Percentiles rank a stretch among this genome's conserved stretches.
Evolutionary conservation across 2,797 vertebrate species (phyloP).

Genomic region (Hydrophis major): DNA sequence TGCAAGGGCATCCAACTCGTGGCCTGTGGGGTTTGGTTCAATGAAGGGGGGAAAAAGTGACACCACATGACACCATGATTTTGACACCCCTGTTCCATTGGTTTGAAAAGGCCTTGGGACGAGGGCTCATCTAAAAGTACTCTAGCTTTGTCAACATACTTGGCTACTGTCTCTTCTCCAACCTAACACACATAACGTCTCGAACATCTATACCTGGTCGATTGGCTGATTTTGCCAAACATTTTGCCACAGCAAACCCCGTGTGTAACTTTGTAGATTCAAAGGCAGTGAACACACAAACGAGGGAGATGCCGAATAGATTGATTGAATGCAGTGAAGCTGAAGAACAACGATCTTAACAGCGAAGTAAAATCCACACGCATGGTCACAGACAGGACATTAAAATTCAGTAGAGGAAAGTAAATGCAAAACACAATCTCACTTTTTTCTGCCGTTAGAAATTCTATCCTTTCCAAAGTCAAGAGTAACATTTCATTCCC

Average conservation of each 20-base stretch:
- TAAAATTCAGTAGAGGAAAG: background rate
- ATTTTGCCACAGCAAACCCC: background rate
- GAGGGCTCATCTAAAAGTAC: background rate
- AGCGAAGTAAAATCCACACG: background rate
- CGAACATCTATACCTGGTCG: background rate
- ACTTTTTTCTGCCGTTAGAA: background rate
- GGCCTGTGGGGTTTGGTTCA: no score
- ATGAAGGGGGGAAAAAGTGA: no score
- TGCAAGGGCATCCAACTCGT: no score
- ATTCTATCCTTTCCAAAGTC: background rate
- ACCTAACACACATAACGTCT: background rate
- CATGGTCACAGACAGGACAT: background rate
- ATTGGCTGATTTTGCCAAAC: background rate
- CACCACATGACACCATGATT: no score
- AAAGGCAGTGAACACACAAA: background rate
- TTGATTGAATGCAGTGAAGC: background rate
- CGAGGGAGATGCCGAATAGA: background rate
- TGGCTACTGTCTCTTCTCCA: background rate
- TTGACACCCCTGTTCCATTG: background rate
- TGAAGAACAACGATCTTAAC: background rate
- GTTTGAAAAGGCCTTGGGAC: background rate
- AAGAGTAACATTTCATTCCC: background rate
- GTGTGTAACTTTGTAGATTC: background rate
- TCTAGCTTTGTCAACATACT: background rate
- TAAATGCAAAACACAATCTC: background rate